Evolutionary conservation across 2,113 vertebrate genomes (phyloP).

Genomic region (Xiphophorus hellerii): DNA sequence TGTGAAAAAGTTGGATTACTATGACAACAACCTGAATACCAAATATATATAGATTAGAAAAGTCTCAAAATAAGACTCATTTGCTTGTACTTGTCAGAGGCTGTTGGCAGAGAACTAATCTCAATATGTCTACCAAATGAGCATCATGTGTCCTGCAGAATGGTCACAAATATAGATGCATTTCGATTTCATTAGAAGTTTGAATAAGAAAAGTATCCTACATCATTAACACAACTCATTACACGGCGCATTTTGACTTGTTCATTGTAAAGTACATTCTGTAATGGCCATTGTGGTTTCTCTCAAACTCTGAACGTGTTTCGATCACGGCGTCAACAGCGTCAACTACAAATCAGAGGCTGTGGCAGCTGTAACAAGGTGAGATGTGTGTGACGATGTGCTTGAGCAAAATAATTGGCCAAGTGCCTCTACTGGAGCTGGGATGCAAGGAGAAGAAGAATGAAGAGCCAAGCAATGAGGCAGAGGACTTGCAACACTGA

Average conservation of each 20-base stretch:
- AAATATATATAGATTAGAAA: too few relatives aligned
- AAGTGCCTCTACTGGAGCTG: conserved; percentile 24
- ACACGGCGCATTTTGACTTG: conserved; percentile 7
- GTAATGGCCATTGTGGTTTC: not conserved
- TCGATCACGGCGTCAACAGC: conserved; percentile 28
- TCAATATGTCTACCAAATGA: not conserved
- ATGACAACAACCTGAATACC: too few relatives aligned
- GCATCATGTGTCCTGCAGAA: not conserved
- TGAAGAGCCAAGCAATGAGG: conserved; percentile 32
- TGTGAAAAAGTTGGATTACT: too few relatives aligned
- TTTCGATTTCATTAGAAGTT: too few relatives aligned
- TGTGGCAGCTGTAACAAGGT: conserved; percentile 15
- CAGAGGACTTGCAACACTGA: conserved; percentile 51
- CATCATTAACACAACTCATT: too few relatives aligned
- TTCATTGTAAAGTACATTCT: not conserved
- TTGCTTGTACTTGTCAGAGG: not conserved
- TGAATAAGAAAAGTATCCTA: too few relatives aligned
- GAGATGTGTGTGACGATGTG: conserved; percentile 7
- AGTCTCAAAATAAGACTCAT: not conserved
- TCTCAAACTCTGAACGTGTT: conserved; percentile 10
- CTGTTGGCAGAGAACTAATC: not conserved
- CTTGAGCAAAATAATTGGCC: conserved; percentile 44
- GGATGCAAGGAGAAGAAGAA: conserved; percentile 51
- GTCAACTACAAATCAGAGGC: conserved; percentile 11
- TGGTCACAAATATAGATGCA: too few relatives aligned